phyloP scores from a whole-genome alignment of 2,113 vertebrate genomes.

The Urocynchramus pylzowi region DNA sequence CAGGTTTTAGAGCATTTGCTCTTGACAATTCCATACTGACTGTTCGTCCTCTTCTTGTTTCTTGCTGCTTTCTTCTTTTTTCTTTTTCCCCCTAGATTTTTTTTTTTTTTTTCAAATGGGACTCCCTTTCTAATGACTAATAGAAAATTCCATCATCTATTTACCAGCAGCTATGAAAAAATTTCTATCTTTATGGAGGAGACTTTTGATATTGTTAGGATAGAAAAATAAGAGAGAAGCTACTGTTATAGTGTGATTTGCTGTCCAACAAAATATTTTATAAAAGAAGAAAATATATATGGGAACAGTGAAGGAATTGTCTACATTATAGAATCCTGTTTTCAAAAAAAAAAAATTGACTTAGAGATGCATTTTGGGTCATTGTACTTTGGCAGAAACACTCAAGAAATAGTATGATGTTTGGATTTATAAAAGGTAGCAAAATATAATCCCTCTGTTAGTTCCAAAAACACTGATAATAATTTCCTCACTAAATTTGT shows the following conservation, averaged over 20 bases:
- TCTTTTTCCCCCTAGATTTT: not conserved
- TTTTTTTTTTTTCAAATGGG: not conserved
- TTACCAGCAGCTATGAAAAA: not conserved
- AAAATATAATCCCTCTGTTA: not conserved
- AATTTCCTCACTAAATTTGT: not conserved
- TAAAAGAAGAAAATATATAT: not conserved
- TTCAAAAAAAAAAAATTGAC: not conserved
- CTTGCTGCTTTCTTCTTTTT: not conserved
- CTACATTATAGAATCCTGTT: not conserved
- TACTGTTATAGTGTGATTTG: not conserved
- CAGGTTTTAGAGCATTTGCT: not conserved
- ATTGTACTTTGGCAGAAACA: accelerated
- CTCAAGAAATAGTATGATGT: not conserved
- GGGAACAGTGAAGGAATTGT: not conserved
- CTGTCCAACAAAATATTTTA: not conserved
- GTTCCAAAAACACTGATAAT: not conserved
- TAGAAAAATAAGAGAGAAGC: not conserved
- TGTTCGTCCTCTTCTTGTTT: not conserved
- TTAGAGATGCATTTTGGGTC: not conserved
- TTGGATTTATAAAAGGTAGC: not conserved
- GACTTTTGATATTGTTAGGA: not conserved
- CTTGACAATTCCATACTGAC: not conserved
- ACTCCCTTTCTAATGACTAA: not conserved
- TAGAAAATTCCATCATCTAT: not conserved
- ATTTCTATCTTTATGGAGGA: not conserved